These are phyloP conservation scores for Tenthredo livida DNA, from an alignment of 2,888 invertebrate genomes.

Conservation along the genomic window DNA sequence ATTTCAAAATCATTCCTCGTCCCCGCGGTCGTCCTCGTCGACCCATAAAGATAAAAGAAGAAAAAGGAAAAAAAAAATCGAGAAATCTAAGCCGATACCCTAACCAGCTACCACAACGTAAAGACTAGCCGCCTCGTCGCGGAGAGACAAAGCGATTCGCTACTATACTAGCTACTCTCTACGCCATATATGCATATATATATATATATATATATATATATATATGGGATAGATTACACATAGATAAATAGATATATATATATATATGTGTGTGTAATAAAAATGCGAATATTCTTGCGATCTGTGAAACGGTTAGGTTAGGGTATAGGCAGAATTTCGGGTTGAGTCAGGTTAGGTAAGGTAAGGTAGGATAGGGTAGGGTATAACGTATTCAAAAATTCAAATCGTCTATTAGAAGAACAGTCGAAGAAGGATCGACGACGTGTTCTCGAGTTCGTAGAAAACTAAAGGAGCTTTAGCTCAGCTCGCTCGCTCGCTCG, in stretches of 20 bases:
- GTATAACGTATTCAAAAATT: constrained; percentile 72
- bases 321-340: background rate
- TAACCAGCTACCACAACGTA: constrained; percentile 24
- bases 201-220: no score
- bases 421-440: constrained; percentile 9
- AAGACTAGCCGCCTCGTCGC: constrained; percentile 55
- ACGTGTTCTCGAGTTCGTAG: constrained; percentile 59
- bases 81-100: constrained; percentile 18
- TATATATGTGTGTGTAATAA: background rate
- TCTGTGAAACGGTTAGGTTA: background rate
- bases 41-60: background rate
- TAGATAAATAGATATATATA: background rate
- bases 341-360: background rate
- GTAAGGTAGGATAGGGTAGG: background rate
- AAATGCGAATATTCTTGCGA: background rate
- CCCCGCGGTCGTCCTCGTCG: background rate
- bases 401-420: constrained; percentile 72
- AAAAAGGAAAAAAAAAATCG: background rate
- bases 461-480: constrained; percentile 50
- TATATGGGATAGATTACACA: background rate
- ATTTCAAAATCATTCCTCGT: constrained; percentile 73
- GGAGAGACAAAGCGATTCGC: constrained; percentile 59
- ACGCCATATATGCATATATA: no score
- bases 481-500: constrained; percentile 48
- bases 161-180: background rate